Conservation (phyloP, 1,140 invertebrate genomes). For the Lysiphlebus fabarum region DNA sequence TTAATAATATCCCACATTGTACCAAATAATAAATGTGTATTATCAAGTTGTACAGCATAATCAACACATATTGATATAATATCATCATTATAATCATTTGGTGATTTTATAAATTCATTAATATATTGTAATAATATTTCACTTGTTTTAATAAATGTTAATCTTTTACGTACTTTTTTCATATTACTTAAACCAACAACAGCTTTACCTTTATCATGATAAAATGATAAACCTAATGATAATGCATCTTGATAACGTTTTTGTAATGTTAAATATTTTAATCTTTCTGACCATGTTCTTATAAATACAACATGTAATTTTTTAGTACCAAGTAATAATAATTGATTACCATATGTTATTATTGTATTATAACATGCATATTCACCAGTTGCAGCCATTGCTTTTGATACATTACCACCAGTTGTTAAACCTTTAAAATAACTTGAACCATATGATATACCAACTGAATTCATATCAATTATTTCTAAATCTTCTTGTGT, state of each 20-base stretch:
- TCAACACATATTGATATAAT: conserved; percentile 47
- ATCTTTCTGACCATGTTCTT: conserved; percentile 77
- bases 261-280: conserved; percentile 66
- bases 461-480: conserved; percentile 77
- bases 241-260: conserved; percentile 64
- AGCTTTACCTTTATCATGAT: conserved; percentile 68
- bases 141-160: conserved; percentile 62
- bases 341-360: conserved; percentile 73
- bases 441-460: conserved; percentile 86
- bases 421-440: conserved; percentile 85
- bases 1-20: conserved; percentile 57
- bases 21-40: conserved; percentile 56
- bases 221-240: conserved; percentile 65
- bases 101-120: conserved; percentile 56
- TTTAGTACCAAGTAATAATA: conserved; percentile 81
- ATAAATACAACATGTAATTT: conserved; percentile 77
- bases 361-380: conserved; percentile 89
- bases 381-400: conserved; percentile 75
- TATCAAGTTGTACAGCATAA: conserved; percentile 51
- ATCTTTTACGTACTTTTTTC: conserved; percentile 58
- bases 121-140: conserved; percentile 55
- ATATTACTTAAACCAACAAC: conserved; percentile 61
- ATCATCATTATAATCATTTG: conserved; percentile 47
- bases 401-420: conserved; percentile 75
- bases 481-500: conserved; percentile 81